Evolutionary conservation across 2,888 invertebrate genomes (phyloP).

Genomic region (Crematogaster levior): DNA sequence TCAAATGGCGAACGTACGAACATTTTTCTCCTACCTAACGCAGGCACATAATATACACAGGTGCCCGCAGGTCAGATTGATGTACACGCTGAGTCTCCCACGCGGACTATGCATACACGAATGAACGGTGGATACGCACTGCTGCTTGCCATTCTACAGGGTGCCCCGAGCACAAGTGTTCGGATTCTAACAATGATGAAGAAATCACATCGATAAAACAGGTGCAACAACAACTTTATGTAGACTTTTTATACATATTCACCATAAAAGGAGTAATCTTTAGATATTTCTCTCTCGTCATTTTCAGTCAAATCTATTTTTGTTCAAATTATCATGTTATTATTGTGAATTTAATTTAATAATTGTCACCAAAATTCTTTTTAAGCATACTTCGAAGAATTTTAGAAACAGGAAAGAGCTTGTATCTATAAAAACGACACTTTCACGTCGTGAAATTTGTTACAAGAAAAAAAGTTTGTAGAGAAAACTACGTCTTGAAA

Average conservation of each 20-base stretch:
- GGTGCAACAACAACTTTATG: background rate
- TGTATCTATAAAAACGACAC: background rate
- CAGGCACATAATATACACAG: conserved; percentile 60
- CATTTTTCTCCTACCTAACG: conserved; percentile 65
- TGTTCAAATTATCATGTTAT: background rate
- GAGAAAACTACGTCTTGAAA: background rate
- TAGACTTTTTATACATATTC: background rate
- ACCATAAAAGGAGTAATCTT: background rate
- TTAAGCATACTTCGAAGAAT: background rate
- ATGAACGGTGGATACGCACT: conserved; percentile 76
- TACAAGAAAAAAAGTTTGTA: background rate
- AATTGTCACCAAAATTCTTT: background rate
- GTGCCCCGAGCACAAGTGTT: background rate
- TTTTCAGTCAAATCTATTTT: background rate
- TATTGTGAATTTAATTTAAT: background rate
- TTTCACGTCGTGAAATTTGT: background rate
- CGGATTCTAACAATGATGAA: background rate
- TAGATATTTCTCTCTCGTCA: background rate
- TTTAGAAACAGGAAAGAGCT: background rate
- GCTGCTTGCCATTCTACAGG: conserved; percentile 63
- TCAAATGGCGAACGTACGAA: conserved; percentile 52
- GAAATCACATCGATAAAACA: background rate
- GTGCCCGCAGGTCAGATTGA: conserved; percentile 65
- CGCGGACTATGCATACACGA: conserved; percentile 66
- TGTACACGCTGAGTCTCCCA: conserved; percentile 68